A percentile compares a stretch with the other conserved stretches of the same genome.
Conservation (phyloP, 2,113 vertebrate genomes). For the Podarcis muralis region DNA sequence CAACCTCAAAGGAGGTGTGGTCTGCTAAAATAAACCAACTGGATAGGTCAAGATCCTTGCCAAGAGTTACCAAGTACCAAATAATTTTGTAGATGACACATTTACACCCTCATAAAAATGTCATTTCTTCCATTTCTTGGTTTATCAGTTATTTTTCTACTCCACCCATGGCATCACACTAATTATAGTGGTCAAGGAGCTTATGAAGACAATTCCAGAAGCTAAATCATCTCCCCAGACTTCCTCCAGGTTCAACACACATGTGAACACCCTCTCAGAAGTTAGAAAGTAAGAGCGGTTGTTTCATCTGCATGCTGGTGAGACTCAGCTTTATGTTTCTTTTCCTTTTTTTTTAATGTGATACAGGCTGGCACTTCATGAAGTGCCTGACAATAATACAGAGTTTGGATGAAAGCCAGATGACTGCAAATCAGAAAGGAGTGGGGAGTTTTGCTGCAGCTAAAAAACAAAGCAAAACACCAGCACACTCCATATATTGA, state of each 20-base stretch:
- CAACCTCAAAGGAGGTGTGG: constrained; percentile 11
- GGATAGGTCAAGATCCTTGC: not conserved
- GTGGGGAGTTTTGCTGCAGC: too few species aligned
- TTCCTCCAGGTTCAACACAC: not conserved
- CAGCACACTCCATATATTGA: not conserved
- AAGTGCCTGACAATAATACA: not conserved
- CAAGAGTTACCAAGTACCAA: not conserved
- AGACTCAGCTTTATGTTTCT: not conserved
- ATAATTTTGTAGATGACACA: not conserved
- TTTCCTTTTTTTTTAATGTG: not conserved
- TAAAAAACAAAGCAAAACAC: not conserved
- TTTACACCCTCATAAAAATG: not conserved
- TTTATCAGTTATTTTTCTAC: not conserved
- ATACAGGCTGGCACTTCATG: not conserved
- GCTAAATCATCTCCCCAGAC: not conserved
- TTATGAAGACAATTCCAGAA: not conserved
- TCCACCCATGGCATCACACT: not conserved
- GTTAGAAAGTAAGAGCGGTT: not conserved
- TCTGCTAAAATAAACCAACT: constrained; percentile 7
- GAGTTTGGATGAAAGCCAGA: not conserved
- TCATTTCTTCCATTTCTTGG: not conserved
- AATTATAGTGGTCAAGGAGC: not conserved
- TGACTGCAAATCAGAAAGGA: not conserved
- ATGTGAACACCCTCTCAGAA: not conserved
- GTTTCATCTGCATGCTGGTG: not conserved